Conservation (phyloP, 2,797 vertebrate species). For the Ctenopoma kingsleyae region DNA sequence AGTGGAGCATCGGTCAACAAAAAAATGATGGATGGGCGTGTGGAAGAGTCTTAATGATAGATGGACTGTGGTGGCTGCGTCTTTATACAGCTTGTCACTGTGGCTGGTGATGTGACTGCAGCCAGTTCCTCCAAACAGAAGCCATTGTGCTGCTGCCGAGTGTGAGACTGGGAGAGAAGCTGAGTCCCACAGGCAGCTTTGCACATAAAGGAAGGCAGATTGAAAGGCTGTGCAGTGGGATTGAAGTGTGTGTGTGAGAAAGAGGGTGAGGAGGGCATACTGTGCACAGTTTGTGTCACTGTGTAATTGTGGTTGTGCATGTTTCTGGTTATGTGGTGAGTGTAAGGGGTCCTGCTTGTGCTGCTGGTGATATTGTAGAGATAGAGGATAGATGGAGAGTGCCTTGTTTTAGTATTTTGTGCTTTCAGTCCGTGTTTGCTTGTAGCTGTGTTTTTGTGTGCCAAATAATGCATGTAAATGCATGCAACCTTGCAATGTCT, state of each 20-base stretch:
- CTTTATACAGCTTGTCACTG: constrained; percentile 50
- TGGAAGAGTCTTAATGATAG: constrained; percentile 20
- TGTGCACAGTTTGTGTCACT: constrained; percentile 28
- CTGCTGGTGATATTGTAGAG: constrained; percentile 11
- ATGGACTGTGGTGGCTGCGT: constrained; percentile 13
- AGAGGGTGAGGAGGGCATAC: background rate
- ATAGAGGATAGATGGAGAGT: constrained; percentile 18
- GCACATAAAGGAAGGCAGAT: constrained; percentile 50
- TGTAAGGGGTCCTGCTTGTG: constrained; percentile 12
- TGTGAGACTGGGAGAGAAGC: constrained; percentile 53
- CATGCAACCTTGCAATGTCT: constrained; percentile 13
- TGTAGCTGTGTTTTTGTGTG: constrained; percentile 3
- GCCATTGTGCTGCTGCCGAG: constrained; percentile 60
- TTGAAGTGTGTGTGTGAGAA: constrained; percentile 40
- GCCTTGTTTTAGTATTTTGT: constrained; percentile 3
- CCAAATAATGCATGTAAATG: constrained; percentile 6
- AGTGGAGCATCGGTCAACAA: constrained; percentile 21
- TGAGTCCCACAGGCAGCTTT: constrained; percentile 56
- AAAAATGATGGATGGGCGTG: constrained; percentile 36
- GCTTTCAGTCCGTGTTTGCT: constrained; percentile 3
- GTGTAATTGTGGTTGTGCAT: constrained; percentile 4
- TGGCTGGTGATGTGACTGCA: constrained; percentile 41
- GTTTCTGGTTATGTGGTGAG: constrained; percentile 21
- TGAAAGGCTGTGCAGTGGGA: constrained; percentile 53
- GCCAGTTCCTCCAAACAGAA: constrained; percentile 46